Evolutionary conservation across 2,888 invertebrate species (phyloP), one percentile per base, ranked within the genome.

Genomic region (Gasteruption jaculator): DNA sequence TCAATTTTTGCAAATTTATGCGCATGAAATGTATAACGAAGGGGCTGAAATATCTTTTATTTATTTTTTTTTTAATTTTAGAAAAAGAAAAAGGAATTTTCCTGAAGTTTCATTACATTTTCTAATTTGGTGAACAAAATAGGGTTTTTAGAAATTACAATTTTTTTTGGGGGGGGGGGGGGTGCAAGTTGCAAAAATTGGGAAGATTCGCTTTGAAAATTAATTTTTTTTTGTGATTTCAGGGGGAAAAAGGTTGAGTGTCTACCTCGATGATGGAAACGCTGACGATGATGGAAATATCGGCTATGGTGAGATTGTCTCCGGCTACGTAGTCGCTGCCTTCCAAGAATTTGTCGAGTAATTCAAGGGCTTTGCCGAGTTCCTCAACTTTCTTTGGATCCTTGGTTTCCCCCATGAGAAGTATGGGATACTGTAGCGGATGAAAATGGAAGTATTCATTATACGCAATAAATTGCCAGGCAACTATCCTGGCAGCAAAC

Each of bases 301-400:
- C 91, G 5, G 91, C 91, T 12, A 91, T 65, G 12, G 90, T 90
- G 38, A 89, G 72, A 43, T 74, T 74, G 43, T 82, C 76, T 2
- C 89, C 91, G 11, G 87, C 87, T 22, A 74, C 79, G 71, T 79
- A 91, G 49, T 79, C 76, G 56, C 82, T 77, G 0, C 81, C 81
- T 30, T 81, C 81, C 19, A 91, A 74, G 73, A 85, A 84, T n/a
- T 70, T 78, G 56, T 90, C 81, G 21, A 90, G 71, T 50, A 83
- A 81, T 22, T 75, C 76, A 34, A 87, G 74, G 2, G 83, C 82
- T 2, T 81, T 79, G 27, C 81, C 80, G 31, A 88, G 74, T 63
- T 83, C 84, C 52, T 81, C 78, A 48, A 78, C 68, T 65, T 85
- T 84, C 12, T 79, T 81, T 31, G 79, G 78, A 63, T 87, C 85